phyloP scores from a whole-genome alignment of 2,797 vertebrate species.

The Cetoscarus ocellatus region DNA sequence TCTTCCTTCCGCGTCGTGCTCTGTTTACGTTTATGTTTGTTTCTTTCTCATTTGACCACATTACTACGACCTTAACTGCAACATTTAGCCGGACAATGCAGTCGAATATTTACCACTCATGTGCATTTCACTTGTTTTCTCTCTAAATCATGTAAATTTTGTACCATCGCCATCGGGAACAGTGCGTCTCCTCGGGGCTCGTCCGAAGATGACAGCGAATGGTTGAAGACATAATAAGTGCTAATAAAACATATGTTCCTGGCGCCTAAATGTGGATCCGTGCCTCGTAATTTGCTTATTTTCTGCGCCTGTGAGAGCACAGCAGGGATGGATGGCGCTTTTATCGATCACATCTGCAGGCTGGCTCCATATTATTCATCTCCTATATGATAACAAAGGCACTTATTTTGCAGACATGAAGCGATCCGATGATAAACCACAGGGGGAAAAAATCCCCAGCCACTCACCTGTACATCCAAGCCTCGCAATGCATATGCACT shows the following conservation, averaged over 20 bases:
- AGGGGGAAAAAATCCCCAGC: neutral
- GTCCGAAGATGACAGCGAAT: conserved; percentile 56
- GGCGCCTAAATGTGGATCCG: conserved; percentile 16
- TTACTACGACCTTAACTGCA: neutral
- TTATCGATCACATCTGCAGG: conserved; percentile 63
- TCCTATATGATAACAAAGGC: conserved; percentile 71
- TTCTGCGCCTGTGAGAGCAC: conserved; percentile 26
- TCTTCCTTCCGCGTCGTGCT: conserved; percentile 80
- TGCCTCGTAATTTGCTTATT: neutral
- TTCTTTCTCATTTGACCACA: neutral
- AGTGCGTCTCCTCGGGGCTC: conserved; percentile 41
- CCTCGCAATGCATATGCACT: neutral
- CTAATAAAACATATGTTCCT: conserved; percentile 26
- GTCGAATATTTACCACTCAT: conserved; percentile 23
- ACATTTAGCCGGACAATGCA: accelerated
- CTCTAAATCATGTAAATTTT: conserved; percentile 27
- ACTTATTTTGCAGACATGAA: conserved; percentile 44
- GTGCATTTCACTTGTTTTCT: neutral
- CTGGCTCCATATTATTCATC: conserved; percentile 48
- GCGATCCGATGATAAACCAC: neutral
- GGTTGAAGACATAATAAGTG: conserved; percentile 54
- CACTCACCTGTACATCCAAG: conserved; percentile 12
- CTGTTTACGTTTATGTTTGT: conserved; percentile 71
- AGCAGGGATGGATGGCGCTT: conserved; percentile 60
- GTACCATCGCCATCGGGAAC: conserved; percentile 57